Evolutionary conservation across 2,113 vertebrate genomes (phyloP), one percentile per base, ranked within the genome.

Genomic region (Cricetomys ansorgei): DNA sequence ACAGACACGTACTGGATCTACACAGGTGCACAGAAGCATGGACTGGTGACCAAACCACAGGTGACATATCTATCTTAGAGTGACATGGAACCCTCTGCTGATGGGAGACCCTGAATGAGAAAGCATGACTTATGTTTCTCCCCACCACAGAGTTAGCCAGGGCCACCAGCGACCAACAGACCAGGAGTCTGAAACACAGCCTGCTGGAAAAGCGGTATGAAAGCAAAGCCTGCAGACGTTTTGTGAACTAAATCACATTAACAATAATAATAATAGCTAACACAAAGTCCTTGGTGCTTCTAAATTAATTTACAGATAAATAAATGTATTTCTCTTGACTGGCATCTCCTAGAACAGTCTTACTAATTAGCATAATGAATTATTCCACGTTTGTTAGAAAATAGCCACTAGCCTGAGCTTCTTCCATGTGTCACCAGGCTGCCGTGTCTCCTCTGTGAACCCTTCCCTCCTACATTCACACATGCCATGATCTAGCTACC

Each of bases 241-340:
- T 67, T 34, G 37, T 23, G 27, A 94, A 77, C 55, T 55, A 79
- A 88, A 91, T 89, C 67, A 10, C 27, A 64, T 96, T 86, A 90
- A 75, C 83, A 77, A 70, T 11, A n/a, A 69, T 11, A n/a, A 69
- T 79, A 43, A 40, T 79, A 43, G 81, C 55, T 45, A 80, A 72
- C n/a, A 5, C 21, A 65, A 96, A 93, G 69, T n/a, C 45, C n/a
- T 88, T 64, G 43, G 53, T 57, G 77, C 72, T 59, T 79, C 7
- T 89, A 87, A 91, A 89, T 89, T 89, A 88, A 89, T 84, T 94
- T 92, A 57, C 31, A 88, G 13, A 77, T 89, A 13, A 93, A 81
- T 81, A 95, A 89, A 6, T 43, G 53, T 17, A 2, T 76, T 86
- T 89, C 64, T 84, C 76, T 43, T 84, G 73, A 15, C 3, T 76